These are phyloP conservation scores for Anniella stebbinsi DNA, from an alignment of 2,797 vertebrate species.

Conservation along the genomic window DNA sequence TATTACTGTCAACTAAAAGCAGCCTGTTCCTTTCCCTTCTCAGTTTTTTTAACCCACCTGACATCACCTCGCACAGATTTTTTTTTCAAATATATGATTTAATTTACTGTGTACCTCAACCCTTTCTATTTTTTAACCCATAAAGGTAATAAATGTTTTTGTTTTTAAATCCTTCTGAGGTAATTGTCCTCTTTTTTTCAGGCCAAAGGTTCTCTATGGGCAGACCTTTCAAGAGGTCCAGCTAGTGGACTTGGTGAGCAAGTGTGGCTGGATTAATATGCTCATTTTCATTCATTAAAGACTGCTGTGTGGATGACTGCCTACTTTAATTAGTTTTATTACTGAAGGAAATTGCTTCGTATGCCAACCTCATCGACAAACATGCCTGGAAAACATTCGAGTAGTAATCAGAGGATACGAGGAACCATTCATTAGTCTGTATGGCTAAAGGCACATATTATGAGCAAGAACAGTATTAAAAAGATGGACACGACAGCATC, in stretches of 20 bases:
- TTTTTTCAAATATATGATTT: conserved; percentile 45
- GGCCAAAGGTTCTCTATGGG: conserved; percentile 40
- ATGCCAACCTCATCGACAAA: conserved; percentile 78
- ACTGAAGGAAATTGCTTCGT: conserved; percentile 82
- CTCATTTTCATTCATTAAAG: conserved; percentile 83
- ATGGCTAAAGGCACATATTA: conserved; percentile 70
- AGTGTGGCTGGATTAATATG: conserved; percentile 79
- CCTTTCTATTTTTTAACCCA: conserved; percentile 30
- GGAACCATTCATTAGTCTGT: conserved; percentile 74
- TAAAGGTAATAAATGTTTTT: conserved; percentile 16
- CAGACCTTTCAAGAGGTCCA: conserved; percentile 49
- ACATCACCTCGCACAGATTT: background rate
- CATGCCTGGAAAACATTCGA: conserved; percentile 78
- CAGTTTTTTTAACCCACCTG: background rate
- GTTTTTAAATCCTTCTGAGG: conserved; percentile 27
- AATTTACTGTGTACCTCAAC: background rate
- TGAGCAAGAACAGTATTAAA: conserved; percentile 65
- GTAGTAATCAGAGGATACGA: conserved; percentile 72
- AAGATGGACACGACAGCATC: conserved; percentile 57
- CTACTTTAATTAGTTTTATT: conserved; percentile 85
- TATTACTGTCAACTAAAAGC: background rate
- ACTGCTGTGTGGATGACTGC: conserved; percentile 80
- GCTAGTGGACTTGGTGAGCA: conserved; percentile 61
- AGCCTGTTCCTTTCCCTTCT: background rate
- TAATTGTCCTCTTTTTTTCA: conserved; percentile 45